Evolutionary conservation across 2,797 vertebrate genomes (phyloP).

Genomic region (Poecile montanus): DNA sequence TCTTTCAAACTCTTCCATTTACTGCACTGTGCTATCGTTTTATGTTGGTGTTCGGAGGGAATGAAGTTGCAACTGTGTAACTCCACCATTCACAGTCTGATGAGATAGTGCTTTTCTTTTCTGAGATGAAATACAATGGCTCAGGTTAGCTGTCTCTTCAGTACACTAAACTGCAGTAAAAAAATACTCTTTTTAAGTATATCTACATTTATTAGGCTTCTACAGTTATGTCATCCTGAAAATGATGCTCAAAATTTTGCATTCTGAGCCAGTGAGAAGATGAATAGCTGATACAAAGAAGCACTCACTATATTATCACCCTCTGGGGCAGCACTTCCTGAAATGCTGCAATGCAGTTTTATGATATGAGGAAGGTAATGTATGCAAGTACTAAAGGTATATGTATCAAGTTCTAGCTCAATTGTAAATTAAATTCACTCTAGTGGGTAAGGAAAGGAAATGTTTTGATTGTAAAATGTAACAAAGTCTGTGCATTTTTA

Average conservation of each 20-base stretch:
- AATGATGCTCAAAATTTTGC: background rate
- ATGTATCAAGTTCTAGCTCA: background rate
- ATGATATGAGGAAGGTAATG: background rate
- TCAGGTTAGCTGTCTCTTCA: background rate
- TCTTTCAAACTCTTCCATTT: background rate
- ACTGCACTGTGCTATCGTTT: background rate
- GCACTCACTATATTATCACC: background rate
- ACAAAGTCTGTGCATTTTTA: background rate
- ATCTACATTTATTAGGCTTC: background rate
- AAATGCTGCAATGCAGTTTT: slow-evolving; percentile 2
- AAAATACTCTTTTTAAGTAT: background rate
- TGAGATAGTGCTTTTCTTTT: background rate
- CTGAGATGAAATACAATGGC: background rate
- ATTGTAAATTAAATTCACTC: slow-evolving; percentile 34
- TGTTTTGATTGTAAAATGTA: slow-evolving; percentile 37
- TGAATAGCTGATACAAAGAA: background rate
- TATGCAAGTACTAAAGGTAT: background rate
- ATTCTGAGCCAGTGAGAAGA: background rate
- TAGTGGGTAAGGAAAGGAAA: slow-evolving; percentile 27
- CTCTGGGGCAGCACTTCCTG: background rate
- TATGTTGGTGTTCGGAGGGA: background rate
- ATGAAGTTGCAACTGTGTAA: background rate
- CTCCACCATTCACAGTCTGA: background rate
- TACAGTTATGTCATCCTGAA: background rate
- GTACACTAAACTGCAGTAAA: background rate